phyloP scores from a whole-genome alignment of 2,888 invertebrate genomes.

The Schrankia costaestrigalis region DNA sequence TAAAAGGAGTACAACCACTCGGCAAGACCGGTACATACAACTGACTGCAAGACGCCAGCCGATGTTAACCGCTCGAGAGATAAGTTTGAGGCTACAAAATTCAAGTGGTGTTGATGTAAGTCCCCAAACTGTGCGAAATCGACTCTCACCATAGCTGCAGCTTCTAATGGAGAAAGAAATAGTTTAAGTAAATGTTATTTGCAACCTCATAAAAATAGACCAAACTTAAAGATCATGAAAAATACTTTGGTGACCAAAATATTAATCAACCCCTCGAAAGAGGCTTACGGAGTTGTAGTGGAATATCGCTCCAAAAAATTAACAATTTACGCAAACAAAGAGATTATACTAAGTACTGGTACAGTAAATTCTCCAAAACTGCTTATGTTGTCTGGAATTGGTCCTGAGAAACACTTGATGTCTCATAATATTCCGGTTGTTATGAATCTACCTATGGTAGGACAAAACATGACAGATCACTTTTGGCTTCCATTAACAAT shows the following conservation, averaged over 20 bases:
- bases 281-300: conserved; percentile 20
- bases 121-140: too few species aligned
- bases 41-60: too few species aligned
- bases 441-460: conserved; percentile 66
- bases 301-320: conserved; percentile 6
- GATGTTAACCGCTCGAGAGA: too few species aligned
- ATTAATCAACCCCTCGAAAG: conserved; percentile 10
- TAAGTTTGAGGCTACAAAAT: too few species aligned
- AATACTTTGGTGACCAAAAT: conserved; percentile 16
- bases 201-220: conserved; percentile 29
- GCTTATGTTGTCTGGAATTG: conserved; percentile 74
- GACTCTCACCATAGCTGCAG: too few species aligned
- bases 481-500: conserved; percentile 49
- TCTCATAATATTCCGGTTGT: conserved; percentile 55
- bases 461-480: conserved; percentile 77
- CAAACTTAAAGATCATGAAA: conserved; percentile 17
- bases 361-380: conserved; percentile 68
- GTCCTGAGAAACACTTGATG: conserved; percentile 55
- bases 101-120: too few species aligned
- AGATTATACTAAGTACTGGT: conserved; percentile 72
- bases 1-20: too few species aligned
- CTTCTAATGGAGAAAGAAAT: conserved; percentile 64
- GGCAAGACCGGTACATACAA: too few species aligned
- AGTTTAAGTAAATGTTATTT: conserved; percentile 82
- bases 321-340: conserved; percentile 43